Base-by-base conservation (phyloP, 92 coral and sea anemone genomes). In the Palythoa grandiflora region DNA sequence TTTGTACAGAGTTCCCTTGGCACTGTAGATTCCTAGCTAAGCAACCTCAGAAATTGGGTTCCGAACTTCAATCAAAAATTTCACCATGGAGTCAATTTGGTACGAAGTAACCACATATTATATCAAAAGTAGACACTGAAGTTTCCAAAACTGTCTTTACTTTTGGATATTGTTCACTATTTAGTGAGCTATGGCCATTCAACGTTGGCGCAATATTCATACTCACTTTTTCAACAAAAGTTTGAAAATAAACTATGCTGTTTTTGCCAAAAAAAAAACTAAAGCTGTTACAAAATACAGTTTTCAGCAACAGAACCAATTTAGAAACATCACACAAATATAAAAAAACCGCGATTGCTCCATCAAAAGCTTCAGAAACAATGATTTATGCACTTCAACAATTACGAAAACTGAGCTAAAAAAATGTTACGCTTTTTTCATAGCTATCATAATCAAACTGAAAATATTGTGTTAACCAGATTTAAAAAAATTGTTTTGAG, bases 121-220 rank as follows among this genome's bases (percentile, higher is more conserved):
- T 38, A 40, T 73, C 78, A 73, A 73, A 73, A 73, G 78, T 38
- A 38, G 78, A 73, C 78, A 73, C 54, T 73, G 78, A 73, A 73
- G 78, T 73, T 73, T 73, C 54, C 78, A 77, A 75, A 75, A 75
- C 8, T 48, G 79, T 19, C 79, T 75, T 75, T 48, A 75, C 79
- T 75, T 47, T 75, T 75, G 79, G 79, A 48, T 75, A 75, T 75
- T 48, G 79, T 16, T 75, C 13, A 75, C 16, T 39, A 40, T 75
- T 75, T 39, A 75, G 60, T 20, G 79, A 39, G 79, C 19, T 75
- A 75, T 51, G 37, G 79, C 55, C 79, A 75, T 48, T 75, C 79
- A 75, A 75, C 50, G 59, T 75, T 75, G 79, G 61, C 7, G 38
- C 60, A 75, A 40, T 75, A 47, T 48, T 75, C 75, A 71, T 40